Evolutionary conservation across 30 jellyfish, hydroid and myxozoan genomes (phyloP).

Genomic region (Hydractinia symbiolongicarpus): DNA sequence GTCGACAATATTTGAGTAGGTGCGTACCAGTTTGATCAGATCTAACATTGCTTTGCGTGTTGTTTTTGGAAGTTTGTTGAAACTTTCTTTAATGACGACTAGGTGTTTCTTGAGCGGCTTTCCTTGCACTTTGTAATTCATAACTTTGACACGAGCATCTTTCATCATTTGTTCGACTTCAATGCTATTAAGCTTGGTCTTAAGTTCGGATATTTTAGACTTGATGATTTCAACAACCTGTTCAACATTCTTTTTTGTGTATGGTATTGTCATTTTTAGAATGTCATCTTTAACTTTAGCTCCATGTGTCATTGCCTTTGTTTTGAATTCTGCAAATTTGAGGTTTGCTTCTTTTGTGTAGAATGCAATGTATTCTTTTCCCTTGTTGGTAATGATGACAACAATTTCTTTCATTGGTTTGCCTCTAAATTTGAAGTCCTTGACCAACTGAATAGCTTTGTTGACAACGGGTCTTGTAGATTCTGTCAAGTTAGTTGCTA

Average conservation of each 20-base stretch:
- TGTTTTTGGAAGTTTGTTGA: constrained; percentile 56
- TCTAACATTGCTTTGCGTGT: constrained; percentile 25
- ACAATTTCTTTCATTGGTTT: constrained; percentile 65
- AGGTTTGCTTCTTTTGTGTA: constrained; percentile 7
- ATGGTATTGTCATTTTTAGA: constrained; percentile 51
- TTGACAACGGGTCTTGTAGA: constrained; percentile 75
- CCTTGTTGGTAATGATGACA: neutral
- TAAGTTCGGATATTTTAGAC: constrained; percentile 36
- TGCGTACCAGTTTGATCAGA: constrained; percentile 27
- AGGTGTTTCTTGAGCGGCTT: constrained; percentile 39
- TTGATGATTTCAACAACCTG: constrained; percentile 34
- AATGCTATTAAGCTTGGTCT: constrained; percentile 7
- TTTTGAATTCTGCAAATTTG: constrained; percentile 1
- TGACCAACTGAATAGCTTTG: constrained; percentile 71
- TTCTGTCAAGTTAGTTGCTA: constrained; percentile 57
- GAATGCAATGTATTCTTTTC: neutral
- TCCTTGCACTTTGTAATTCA: constrained; percentile 51
- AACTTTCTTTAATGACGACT: constrained; percentile 14
- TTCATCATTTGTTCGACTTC: neutral
- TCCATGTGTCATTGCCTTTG: neutral
- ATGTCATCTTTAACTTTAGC: constrained; percentile 10
- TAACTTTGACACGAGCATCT: neutral
- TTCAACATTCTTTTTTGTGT: constrained; percentile 51
- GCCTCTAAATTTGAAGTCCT: constrained; percentile 81
- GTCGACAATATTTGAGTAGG: constrained; percentile 19